phyloP scores from a whole-genome alignment of 2,888 invertebrate species.

The Chloroclysta siterata region DNA sequence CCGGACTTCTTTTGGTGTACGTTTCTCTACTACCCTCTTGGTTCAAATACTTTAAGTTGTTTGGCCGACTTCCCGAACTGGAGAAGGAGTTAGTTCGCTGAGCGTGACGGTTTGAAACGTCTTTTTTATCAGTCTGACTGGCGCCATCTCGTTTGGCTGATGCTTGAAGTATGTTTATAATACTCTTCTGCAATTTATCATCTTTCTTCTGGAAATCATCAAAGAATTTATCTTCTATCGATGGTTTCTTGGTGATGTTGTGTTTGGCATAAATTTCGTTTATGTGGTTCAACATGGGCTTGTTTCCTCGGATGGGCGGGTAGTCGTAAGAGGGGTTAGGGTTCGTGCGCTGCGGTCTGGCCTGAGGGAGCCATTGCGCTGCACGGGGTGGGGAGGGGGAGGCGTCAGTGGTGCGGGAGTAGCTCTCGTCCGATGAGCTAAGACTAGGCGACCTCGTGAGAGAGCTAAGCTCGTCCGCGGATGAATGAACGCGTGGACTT shows the following conservation, averaged over 20 bases:
- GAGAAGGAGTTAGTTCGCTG: conserved; percentile 82
- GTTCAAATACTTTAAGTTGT: conserved; percentile 82
- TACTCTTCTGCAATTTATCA: conserved; percentile 78
- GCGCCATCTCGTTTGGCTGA: conserved; percentile 86
- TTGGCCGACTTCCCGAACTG: conserved; percentile 79
- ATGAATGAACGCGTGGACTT: conserved; percentile 88
- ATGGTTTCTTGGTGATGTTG: conserved; percentile 70
- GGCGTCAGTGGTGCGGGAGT: conserved; percentile 91
- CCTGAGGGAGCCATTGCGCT: conserved; percentile 80
- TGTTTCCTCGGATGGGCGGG: conserved; percentile 82
- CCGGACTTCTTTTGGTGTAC: conserved; percentile 76
- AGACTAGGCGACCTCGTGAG: conserved; percentile 92
- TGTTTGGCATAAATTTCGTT: conserved; percentile 76
- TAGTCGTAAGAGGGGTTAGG: conserved; percentile 83
- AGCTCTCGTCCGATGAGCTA: conserved; percentile 94
- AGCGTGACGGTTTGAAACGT: conserved; percentile 71
- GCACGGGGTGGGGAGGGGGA: conserved; percentile 86
- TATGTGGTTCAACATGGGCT: conserved; percentile 67
- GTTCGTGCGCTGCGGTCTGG: conserved; percentile 78
- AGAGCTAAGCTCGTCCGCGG: conserved; percentile 93
- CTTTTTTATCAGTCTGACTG: conserved; percentile 88
- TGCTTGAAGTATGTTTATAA: conserved; percentile 81
- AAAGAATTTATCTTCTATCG: conserved; percentile 72
- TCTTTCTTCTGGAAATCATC: conserved; percentile 79
- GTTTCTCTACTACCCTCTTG: conserved; percentile 77